These are phyloP conservation scores for Pherbina coryleti DNA, from an alignment of 2,888 invertebrate species.

Conservation along the genomic window DNA sequence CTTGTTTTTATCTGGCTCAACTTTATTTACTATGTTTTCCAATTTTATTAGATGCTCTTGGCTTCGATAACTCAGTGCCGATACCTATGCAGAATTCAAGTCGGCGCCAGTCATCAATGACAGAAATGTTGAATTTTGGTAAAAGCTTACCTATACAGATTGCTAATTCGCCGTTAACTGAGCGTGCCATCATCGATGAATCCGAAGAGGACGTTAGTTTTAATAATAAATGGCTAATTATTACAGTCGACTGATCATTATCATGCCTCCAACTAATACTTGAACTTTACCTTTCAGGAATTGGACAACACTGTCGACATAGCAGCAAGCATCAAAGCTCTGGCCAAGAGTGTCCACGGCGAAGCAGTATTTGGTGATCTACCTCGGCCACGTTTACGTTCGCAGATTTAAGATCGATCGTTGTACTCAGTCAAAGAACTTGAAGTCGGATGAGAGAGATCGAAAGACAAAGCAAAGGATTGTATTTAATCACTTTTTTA, in stretches of 20 bases:
- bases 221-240: background rate
- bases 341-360: slow-evolving; percentile 90
- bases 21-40: slow-evolving; percentile 21
- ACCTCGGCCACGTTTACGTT: slow-evolving; percentile 87
- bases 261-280: background rate
- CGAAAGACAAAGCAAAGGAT: background rate
- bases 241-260: background rate
- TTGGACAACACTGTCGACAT: slow-evolving; percentile 81
- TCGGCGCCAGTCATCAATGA: slow-evolving; percentile 46
- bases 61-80: slow-evolving; percentile 63
- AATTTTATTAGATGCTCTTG: slow-evolving; percentile 63
- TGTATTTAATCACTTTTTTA: too few species aligned
- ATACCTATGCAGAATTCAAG: slow-evolving; percentile 56
- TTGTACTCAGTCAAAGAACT: background rate
- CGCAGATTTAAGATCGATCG: slow-evolving; percentile 76
- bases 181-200: slow-evolving; percentile 53
- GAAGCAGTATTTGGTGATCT: slow-evolving; percentile 89
- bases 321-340: slow-evolving; percentile 91
- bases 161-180: slow-evolving; percentile 70
- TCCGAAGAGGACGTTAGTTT: slow-evolving; percentile 62
- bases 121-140: slow-evolving; percentile 71
- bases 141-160: slow-evolving; percentile 85
- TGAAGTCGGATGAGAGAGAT: background rate
- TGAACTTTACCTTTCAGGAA: slow-evolving; percentile 56
- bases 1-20: slow-evolving; percentile 40